phyloP scores from a whole-genome alignment of 2,888 invertebrate species.

The Chironomus riparius region DNA sequence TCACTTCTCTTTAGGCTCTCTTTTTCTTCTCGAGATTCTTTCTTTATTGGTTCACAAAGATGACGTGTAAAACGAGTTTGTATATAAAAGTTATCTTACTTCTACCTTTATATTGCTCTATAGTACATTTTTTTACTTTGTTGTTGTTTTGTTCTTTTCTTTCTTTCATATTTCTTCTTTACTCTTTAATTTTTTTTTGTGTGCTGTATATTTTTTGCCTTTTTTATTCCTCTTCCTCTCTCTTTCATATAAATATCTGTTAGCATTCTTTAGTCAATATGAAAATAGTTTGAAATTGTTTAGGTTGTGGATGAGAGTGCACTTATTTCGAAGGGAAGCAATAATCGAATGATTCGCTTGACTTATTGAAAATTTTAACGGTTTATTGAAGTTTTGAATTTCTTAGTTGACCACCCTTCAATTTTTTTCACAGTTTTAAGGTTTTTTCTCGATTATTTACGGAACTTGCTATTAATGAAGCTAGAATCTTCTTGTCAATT shows the following conservation, averaged over 20 bases:
- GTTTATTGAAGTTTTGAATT: neutral
- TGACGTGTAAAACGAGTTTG: slow-evolving; percentile 27
- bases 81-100: neutral
- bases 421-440: too few relatives aligned
- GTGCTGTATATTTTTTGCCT: slow-evolving; percentile 1
- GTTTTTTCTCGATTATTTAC: too few relatives aligned
- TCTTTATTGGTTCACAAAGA: slow-evolving; percentile 25
- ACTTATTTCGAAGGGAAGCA: too few relatives aligned
- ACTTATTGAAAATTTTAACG: neutral
- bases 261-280: neutral
- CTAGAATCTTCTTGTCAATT: too few relatives aligned
- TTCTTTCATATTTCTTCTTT: neutral
- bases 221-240: neutral
- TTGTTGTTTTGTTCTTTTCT: slow-evolving; percentile 13
- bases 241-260: neutral
- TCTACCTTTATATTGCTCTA: neutral
- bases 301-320: too few relatives aligned
- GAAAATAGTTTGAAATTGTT: too few relatives aligned
- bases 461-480: too few relatives aligned
- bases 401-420: too few relatives aligned
- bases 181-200: neutral
- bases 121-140: neutral
- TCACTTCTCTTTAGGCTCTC: neutral
- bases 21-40: slow-evolving; percentile 16
- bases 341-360: too few relatives aligned